Percentiles rank a stretch among this genome's conserved stretches.
Conservation (phyloP, 2,888 invertebrate species). For the Melitaea athalia region DNA sequence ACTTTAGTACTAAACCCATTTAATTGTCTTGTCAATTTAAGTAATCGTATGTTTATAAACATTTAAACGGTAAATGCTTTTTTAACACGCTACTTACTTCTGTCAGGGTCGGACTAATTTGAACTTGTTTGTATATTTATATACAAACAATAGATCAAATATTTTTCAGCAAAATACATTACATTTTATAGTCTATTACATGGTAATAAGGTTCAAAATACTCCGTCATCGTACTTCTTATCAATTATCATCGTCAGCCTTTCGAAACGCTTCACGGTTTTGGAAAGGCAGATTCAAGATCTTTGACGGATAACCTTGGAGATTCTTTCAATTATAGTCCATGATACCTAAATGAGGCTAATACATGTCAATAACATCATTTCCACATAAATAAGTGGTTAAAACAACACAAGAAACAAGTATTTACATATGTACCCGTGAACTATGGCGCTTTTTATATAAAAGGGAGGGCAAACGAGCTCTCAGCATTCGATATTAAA, state of each 20-base stretch:
- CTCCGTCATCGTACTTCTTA: background rate
- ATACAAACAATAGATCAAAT: constrained; percentile 10
- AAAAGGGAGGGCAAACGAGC: no score
- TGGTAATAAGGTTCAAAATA: constrained; percentile 4
- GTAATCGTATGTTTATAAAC: no score
- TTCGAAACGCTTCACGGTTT: constrained; percentile 22
- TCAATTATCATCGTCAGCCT: constrained; percentile 22
- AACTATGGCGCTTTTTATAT: no score
- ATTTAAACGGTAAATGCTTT: no score
- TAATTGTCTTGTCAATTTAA: no score
- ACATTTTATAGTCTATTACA: background rate
- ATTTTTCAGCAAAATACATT: background rate
- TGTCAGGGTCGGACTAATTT: constrained; percentile 6
- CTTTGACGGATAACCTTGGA: constrained; percentile 17
- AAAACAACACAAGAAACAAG: no score
- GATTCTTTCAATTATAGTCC: constrained; percentile 7
- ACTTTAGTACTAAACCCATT: no score
- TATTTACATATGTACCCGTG: no score
- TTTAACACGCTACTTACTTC: background rate
- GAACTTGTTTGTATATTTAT: constrained; percentile 7
- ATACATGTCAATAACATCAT: background rate
- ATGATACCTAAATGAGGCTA: background rate
- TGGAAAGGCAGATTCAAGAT: constrained; percentile 27
- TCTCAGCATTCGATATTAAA: no score
- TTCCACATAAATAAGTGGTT: background rate